These are phyloP conservation scores for Brachirus orientalis DNA, from an alignment of 2,113 vertebrate species.

Conservation along the genomic window DNA sequence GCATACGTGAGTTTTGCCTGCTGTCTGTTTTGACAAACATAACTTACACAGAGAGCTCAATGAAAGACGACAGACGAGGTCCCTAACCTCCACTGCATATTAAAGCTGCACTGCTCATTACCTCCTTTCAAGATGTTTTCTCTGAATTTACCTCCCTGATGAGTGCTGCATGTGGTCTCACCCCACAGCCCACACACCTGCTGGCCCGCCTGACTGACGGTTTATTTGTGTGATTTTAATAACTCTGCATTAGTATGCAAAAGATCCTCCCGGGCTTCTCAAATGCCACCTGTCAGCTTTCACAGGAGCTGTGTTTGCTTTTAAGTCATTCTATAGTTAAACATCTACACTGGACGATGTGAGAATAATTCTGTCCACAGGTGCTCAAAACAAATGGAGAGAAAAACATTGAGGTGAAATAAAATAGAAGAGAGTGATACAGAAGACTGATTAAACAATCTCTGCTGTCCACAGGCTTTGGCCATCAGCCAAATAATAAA, in stretches of 20 bases:
- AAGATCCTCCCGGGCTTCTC: slow-evolving; percentile 45
- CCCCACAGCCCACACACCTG: slow-evolving; percentile 26
- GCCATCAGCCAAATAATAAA: too few species aligned
- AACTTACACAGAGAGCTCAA: slow-evolving; percentile 56
- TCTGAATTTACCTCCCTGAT: slow-evolving; percentile 45
- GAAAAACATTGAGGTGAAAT: background rate
- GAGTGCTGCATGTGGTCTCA: slow-evolving; percentile 19
- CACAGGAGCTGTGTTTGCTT: slow-evolving; percentile 42
- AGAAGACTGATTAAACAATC: background rate
- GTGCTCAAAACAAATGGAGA: slow-evolving; percentile 9
- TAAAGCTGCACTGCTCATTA: slow-evolving; percentile 58
- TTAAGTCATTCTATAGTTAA: slow-evolving; percentile 21
- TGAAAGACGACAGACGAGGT: slow-evolving; percentile 70
- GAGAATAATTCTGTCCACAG: slow-evolving; percentile 27
- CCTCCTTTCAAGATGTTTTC: slow-evolving; percentile 51
- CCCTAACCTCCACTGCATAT: slow-evolving; percentile 56
- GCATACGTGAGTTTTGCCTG: slow-evolving; percentile 52
- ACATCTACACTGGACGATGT: slow-evolving; percentile 25
- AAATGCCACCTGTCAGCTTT: slow-evolving; percentile 58
- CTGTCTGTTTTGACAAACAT: slow-evolving; percentile 59
- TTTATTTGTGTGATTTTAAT: slow-evolving; percentile 54
- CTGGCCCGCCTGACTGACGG: slow-evolving; percentile 38
- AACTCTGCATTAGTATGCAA: slow-evolving; percentile 43
- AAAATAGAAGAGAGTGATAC: background rate
- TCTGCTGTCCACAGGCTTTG: too few species aligned